Percentiles rank a stretch among this genome's conserved stretches.
phyloP scores from a whole-genome alignment of 2,113 vertebrate genomes.

The Corythornis vintsioides region DNA sequence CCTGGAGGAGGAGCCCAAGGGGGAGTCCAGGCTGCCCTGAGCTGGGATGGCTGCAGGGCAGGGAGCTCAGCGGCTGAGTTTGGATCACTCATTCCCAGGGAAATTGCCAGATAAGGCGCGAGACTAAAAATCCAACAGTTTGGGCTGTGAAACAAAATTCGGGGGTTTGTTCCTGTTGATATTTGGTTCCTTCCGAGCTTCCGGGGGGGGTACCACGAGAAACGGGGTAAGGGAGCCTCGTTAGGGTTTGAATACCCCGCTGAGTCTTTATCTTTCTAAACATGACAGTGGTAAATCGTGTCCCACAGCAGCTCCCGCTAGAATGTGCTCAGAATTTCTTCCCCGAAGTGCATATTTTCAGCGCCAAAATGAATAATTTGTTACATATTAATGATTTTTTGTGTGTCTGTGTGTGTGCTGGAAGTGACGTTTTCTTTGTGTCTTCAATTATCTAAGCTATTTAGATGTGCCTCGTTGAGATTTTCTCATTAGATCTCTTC shows the following conservation, averaged over 20 bases:
- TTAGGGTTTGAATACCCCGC: neutral
- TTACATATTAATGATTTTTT: neutral
- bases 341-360: neutral
- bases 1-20: neutral
- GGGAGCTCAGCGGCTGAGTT: no score
- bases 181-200: neutral
- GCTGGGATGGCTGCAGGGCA: no score
- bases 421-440: neutral
- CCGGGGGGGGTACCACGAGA: neutral
- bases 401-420: neutral
- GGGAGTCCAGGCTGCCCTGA: neutral
- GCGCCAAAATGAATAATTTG: neutral
- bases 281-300: neutral
- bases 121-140: neutral
- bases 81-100: neutral
- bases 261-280: neutral
- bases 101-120: neutral
- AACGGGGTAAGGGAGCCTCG: neutral
- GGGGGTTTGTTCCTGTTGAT: neutral
- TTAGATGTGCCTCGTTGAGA: constrained; percentile 22
- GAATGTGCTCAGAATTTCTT: neutral
- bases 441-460: constrained; percentile 5
- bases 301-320: neutral
- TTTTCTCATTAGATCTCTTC: neutral
- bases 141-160: neutral